Evolutionary conservation across 1,140 invertebrate species (phyloP), one percentile per base, ranked within the genome.

Genomic region (Vollenhovia emeryi): DNA sequence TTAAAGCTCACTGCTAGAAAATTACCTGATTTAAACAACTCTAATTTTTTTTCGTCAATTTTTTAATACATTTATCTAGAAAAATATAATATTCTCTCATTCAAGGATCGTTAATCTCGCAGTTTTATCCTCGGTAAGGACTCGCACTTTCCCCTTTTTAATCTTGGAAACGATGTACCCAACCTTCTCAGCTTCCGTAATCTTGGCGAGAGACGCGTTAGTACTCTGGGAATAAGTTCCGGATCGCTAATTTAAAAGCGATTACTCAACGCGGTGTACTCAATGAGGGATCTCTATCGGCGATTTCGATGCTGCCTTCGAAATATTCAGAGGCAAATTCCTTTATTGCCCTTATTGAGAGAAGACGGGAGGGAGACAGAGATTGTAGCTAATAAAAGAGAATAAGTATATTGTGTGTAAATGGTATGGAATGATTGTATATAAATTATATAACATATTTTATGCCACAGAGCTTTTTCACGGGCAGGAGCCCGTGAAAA

Each of bases 181-280:
- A 48, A 9, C 30, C 40, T 50, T n/a, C 18, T n/a, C 15, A 0
- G 40, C 24, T 62, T 62, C 27, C 24, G 2, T 68, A 68, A 79
- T 79, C 60, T 79, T 68, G 13, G 43, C 30, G n/a, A 45, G 36
- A 71, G 50, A 71, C 24, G 66, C 40, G 50, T 73, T 71, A 11
- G 24, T 71, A 71, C 50, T 82, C 78, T 59, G 18, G 48, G 30
- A 82, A 82, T 82, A 36, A 73, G 50, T 82, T 82, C 66, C 66
- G 78, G 78, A 71, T 45, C 13, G 40, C 36, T 73, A 82, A 82
- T 82, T 82, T 82, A 82, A 82, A 82, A 82, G 50, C 66, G 50
- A 73, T 73, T 59, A 59, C 36, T 24, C 3, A 27, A 15, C 8
- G 24, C 64, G 52, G 13, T 36, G 7, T 24, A 71, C 18, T 71